Evolutionary conservation across 64 coral and sea anemone genomes (phyloP).

Genomic region (Actinia equina): DNA sequence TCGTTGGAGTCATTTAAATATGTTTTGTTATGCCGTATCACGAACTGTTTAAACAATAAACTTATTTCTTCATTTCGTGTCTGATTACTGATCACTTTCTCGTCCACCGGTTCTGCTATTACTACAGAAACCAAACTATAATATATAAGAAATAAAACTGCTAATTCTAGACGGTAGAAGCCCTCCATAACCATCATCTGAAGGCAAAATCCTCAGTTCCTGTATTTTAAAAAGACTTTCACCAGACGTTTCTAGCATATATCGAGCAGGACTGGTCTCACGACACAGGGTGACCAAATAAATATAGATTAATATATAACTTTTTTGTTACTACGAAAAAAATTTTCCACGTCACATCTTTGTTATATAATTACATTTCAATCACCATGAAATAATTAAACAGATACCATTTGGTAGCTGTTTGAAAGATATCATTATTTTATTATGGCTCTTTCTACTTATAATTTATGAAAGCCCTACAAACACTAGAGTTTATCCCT

Average conservation of each 20-base stretch:
- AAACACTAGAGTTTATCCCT: no score
- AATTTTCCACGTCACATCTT: no score
- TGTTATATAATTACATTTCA: no score
- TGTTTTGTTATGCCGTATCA: constrained; percentile 43
- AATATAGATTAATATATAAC: no score
- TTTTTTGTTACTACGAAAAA: no score
- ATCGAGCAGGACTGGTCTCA: neutral
- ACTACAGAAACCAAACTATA: neutral
- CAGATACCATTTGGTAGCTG: no score
- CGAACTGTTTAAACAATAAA: constrained; percentile 47
- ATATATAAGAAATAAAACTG: neutral
- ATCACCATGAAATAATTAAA: no score
- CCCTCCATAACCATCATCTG: neutral
- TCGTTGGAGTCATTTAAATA: constrained; percentile 57
- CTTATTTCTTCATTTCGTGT: neutral
- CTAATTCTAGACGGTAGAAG: neutral
- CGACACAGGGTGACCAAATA: no score
- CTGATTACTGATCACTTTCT: neutral
- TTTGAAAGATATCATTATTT: no score
- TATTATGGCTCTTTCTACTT: no score
- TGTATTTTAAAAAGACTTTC: neutral
- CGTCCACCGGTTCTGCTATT: neutral
- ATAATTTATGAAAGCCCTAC: no score
- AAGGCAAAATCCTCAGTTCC: neutral
- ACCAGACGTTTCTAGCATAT: neutral